Base-by-base conservation (phyloP, 2,797 vertebrate species). In the Graptemys geographica region DNA sequence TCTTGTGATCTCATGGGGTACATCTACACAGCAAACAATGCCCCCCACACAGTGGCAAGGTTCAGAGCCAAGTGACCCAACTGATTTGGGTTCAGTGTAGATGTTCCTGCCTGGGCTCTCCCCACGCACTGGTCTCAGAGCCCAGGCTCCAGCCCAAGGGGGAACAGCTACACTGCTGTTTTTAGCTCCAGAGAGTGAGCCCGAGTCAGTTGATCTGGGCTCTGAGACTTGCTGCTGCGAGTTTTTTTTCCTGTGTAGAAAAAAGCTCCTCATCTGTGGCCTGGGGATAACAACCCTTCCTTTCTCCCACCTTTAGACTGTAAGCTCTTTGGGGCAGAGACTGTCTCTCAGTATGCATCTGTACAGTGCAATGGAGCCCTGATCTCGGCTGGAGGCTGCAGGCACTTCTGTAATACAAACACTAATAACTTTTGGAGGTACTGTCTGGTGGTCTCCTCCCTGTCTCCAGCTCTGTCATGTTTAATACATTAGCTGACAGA, bases 251-350 rank as follows among this genome's bases (percentile, higher is more conserved):
- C 65, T 69, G n/a, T 37, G 5, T 11, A 37, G n/a, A 37, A 9
- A 18, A 37, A 37, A 5, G 5, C 28, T 80, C 13, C 81, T 86
- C 2, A 31, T 84, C 23, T 51, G 37, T 21, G 83, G 65, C 37
- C 51, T 16, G 56, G 9, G 3, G 6, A 9, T 92, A 51, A 55
- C 6, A 69, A 1, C 0, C 3, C 8, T 79, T 81, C 2, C 11
- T 37, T 72, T 90, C 57, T n/a, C 78, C 44, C 84, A 25, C 0
- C 2, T 10, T 27, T 51, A 62, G 21, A 28, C 5, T 44, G n/a
- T 44, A 13, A 74, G 21, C 27, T 78, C 44, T 31, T 8, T 4
- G 12, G 12, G 25, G 25, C 27, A 49, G 74, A 81, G 52, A 62
- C 5, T 6, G 5, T 53, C 5, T 90, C 81, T 88, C 90, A 33